These are phyloP conservation scores for Chunga burmeisteri DNA, from an alignment of 2,113 vertebrate genomes.

Conservation along the genomic window DNA sequence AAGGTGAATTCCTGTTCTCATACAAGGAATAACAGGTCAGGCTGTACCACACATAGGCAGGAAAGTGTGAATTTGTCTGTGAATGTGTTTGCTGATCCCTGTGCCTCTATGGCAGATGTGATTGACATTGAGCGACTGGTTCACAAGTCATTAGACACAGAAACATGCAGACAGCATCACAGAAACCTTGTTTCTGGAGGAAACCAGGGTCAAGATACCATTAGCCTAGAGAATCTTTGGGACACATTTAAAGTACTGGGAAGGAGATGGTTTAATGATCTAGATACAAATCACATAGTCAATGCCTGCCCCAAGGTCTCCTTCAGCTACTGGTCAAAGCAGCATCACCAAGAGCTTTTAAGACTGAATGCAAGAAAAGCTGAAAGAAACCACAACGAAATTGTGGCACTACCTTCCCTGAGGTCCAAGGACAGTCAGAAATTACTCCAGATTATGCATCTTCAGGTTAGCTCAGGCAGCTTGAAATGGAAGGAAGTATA, in stretches of 20 bases:
- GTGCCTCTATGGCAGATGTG: neutral
- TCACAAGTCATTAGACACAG: neutral
- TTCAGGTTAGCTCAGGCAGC: neutral
- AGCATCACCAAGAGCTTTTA: neutral
- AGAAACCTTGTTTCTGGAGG: neutral
- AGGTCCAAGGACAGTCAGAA: neutral
- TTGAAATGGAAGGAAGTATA: neutral
- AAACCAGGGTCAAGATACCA: neutral
- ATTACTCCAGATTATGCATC: neutral
- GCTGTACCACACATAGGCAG: neutral
- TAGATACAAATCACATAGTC: neutral
- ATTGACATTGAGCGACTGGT: neutral
- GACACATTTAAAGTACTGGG: neutral
- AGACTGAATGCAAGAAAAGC: neutral
- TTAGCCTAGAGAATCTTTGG: neutral
- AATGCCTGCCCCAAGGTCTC: neutral
- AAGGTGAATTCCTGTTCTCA: neutral
- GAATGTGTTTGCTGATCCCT: neutral
- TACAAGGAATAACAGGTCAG: neutral
- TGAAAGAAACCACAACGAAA: neutral
- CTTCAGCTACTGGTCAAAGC: neutral
- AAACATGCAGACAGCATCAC: neutral
- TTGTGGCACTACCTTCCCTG: neutral
- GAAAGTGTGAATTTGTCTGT: neutral
- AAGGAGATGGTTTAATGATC: neutral